Conservation (phyloP, 2,113 vertebrate genomes). For the Anarhynchus alexandrinus region DNA sequence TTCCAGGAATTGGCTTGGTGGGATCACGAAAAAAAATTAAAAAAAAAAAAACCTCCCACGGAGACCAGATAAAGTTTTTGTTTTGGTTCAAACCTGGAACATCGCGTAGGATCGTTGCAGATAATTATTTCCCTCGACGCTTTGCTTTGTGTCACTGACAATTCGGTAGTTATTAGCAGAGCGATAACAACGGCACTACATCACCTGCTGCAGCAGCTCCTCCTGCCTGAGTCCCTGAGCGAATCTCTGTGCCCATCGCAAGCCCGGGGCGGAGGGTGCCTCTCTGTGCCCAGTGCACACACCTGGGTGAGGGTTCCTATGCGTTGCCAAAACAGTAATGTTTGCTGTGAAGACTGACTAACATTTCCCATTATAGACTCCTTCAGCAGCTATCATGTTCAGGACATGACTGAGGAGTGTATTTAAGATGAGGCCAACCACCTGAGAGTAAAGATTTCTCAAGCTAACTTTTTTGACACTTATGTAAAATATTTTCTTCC, state of each 20-base stretch:
- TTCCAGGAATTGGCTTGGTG: background rate
- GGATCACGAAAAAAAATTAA: background rate
- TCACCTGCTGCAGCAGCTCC: background rate
- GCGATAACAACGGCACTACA: background rate
- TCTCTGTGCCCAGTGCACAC: fast-evolving
- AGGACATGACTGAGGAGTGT: fast-evolving
- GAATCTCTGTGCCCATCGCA: background rate
- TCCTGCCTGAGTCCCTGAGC: background rate
- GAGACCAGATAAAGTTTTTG: background rate
- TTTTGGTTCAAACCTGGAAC: background rate
- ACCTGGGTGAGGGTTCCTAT: background rate
- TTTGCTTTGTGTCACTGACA: background rate
- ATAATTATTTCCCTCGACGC: background rate
- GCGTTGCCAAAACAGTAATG: background rate
- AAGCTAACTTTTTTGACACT: background rate
- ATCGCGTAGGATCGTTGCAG: background rate
- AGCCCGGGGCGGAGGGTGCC: background rate
- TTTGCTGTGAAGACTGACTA: background rate
- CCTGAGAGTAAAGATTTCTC: background rate
- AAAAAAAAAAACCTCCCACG: background rate
- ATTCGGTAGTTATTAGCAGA: background rate
- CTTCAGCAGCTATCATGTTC: background rate
- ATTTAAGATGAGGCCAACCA: background rate
- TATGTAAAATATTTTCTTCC: background rate
- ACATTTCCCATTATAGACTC: background rate